A percentile compares a stretch with the other conserved stretches of the same genome.
Evolutionary conservation across 2,888 invertebrate genomes (phyloP).

Genomic region (Rapana venosa): DNA sequence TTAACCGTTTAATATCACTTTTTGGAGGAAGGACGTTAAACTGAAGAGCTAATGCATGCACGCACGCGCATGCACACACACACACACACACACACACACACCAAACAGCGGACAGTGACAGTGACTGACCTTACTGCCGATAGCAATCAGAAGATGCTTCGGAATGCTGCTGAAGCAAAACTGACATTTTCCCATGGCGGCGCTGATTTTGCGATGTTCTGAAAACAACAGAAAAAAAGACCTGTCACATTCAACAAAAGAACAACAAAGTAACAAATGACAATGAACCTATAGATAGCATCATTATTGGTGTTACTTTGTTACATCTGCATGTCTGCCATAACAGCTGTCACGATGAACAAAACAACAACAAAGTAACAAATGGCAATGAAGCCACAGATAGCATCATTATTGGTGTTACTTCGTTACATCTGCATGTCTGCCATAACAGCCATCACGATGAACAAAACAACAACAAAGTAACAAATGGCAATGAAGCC

Average conservation of each 20-base stretch:
- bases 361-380: not conserved
- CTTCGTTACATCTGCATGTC: too few species aligned
- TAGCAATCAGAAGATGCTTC: conserved; percentile 90
- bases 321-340: too few species aligned
- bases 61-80: not conserved
- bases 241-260: not conserved
- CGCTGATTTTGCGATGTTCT: conserved; percentile 84
- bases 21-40: too few species aligned
- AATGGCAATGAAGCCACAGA: not conserved
- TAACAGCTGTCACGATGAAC: not conserved
- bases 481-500: not conserved
- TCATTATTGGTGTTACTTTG: too few species aligned
- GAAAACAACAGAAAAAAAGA: not conserved
- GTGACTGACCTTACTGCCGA: conserved; percentile 85
- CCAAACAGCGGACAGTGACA: not conserved
- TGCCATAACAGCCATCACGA: not conserved
- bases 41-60: not conserved
- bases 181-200: conserved; percentile 87
- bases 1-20: too few species aligned
- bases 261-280: not conserved
- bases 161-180: conserved; percentile 90
- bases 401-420: too few species aligned
- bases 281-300: not conserved
- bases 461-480: not conserved
- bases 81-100: not conserved